These are phyloP conservation scores for Andrena trimmerana DNA, from an alignment of 2,888 invertebrate species.

Conservation along the genomic window DNA sequence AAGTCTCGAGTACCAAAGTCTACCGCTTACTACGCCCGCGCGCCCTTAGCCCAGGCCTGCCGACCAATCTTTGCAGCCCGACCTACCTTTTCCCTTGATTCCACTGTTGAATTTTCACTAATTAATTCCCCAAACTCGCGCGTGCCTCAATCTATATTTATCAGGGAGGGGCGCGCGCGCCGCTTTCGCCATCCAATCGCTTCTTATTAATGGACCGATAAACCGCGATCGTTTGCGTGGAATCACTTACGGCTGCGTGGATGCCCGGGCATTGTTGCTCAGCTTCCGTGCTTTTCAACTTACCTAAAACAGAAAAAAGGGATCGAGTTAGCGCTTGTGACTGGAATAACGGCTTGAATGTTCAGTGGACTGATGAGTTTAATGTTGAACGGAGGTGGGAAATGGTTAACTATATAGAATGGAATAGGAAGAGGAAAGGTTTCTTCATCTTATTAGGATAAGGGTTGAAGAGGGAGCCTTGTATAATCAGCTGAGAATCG, in stretches of 20 bases:
- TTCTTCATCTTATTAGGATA: too few species aligned
- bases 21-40: conserved; percentile 59
- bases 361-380: too few species aligned
- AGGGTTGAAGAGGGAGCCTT: too few species aligned
- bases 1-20: conserved; percentile 78
- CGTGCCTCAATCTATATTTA: conserved; percentile 64
- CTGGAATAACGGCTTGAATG: neutral
- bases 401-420: too few species aligned
- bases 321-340: neutral
- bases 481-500: too few species aligned
- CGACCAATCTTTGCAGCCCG: conserved; percentile 73
- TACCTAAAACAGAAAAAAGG: conserved; percentile 67
- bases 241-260: conserved; percentile 35
- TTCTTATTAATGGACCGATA: conserved; percentile 43
- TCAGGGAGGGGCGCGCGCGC: conserved; percentile 42
- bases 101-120: conserved; percentile 77
- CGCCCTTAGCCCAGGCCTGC: conserved; percentile 56
- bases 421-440: too few species aligned
- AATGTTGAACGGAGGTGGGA: too few species aligned
- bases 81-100: conserved; percentile 66
- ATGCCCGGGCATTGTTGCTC: neutral
- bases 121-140: conserved; percentile 76
- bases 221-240: conserved; percentile 22
- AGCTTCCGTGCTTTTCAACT: conserved; percentile 37
- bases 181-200: conserved; percentile 20